A percentile compares a stretch with the other conserved stretches of the same genome.
Conservation (phyloP, 2,113 vertebrate genomes). For the Oncorhynchus nerka region DNA sequence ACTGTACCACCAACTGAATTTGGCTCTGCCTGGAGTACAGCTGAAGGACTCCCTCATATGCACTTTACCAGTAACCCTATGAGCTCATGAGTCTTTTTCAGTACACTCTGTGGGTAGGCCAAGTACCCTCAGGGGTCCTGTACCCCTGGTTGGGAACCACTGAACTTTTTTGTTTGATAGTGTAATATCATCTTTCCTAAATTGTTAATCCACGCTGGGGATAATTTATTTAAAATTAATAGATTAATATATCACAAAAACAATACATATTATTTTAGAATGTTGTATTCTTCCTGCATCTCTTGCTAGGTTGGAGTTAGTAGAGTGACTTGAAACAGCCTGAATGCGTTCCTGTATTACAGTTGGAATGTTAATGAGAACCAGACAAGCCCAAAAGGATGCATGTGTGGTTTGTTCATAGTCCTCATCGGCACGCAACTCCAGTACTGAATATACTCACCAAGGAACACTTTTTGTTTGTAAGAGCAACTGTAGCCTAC, state of each 20-base stretch:
- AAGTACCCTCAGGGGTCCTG: too few species aligned
- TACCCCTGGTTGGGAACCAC: not conserved
- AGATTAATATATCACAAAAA: too few species aligned
- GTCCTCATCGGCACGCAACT: not conserved
- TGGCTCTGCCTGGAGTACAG: too few species aligned
- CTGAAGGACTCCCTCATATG: too few species aligned
- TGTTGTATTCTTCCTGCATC: not conserved
- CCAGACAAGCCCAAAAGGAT: not conserved
- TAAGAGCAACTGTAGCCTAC: too few species aligned
- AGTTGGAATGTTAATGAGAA: conserved; percentile 11
- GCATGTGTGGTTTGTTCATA: not conserved
- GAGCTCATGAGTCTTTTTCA: too few species aligned
- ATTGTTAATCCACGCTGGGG: not conserved
- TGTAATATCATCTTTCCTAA: not conserved
- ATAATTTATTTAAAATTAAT: too few species aligned
- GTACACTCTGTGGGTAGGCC: too few species aligned
- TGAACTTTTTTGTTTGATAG: not conserved
- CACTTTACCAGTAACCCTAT: too few species aligned
- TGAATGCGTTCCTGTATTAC: not conserved
- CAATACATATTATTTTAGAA: too few species aligned
- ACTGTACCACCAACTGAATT: too few species aligned
- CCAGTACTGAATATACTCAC: not conserved
- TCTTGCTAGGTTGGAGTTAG: not conserved
- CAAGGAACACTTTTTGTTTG: not conserved
- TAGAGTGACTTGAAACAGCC: not conserved